Percentiles rank a stretch among this genome's conserved stretches.
These are phyloP conservation scores for Varanus komodoensis DNA, from an alignment of 2,113 vertebrate species.

Conservation along the genomic window DNA sequence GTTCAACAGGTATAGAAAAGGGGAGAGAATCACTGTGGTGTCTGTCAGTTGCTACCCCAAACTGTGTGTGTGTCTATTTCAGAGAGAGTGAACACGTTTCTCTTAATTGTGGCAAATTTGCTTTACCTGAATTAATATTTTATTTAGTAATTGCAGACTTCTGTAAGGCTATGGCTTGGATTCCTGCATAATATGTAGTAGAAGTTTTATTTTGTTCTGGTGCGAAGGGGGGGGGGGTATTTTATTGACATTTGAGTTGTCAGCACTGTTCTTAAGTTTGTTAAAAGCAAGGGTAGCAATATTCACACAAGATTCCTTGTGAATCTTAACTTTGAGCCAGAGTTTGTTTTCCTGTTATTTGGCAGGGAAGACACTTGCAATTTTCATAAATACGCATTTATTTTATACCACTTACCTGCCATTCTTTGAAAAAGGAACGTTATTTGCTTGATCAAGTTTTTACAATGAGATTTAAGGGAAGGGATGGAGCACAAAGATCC, in stretches of 20 bases:
- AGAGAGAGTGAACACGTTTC: background rate
- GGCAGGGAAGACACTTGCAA: background rate
- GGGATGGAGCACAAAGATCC: background rate
- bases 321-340: background rate
- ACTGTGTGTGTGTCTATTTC: too few relatives aligned
- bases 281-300: too few relatives aligned
- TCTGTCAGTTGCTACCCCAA: background rate
- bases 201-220: too few relatives aligned
- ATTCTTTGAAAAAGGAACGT: background rate
- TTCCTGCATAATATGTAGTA: background rate
- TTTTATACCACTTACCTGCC: background rate
- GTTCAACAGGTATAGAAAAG: background rate
- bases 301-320: background rate
- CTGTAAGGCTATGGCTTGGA: background rate
- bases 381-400: background rate
- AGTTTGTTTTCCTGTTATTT: background rate
- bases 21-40: background rate
- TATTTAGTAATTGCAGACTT: background rate
- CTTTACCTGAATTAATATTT: background rate
- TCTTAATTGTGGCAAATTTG: background rate
- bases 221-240: too few relatives aligned
- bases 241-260: background rate
- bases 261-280: background rate
- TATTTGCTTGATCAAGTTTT: background rate
- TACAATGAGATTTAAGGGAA: background rate